phyloP scores from a whole-genome alignment of 2,113 vertebrate genomes.

The Peromyscus polionotus region DNA sequence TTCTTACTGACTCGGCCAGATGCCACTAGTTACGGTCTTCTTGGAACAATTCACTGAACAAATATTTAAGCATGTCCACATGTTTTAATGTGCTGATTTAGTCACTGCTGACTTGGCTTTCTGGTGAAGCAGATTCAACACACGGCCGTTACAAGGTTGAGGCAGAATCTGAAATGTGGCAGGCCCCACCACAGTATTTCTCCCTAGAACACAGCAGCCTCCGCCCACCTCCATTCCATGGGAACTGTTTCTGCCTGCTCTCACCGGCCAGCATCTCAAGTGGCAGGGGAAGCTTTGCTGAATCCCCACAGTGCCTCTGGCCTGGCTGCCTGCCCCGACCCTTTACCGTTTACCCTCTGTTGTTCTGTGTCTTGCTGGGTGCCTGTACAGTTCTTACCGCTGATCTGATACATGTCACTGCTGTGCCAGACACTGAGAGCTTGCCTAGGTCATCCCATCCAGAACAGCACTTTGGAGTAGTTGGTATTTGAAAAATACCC shows the following conservation, averaged over 20 bases:
- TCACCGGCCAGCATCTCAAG: neutral
- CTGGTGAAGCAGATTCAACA: neutral
- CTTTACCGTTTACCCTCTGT: neutral
- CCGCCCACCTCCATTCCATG: neutral
- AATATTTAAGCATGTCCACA: neutral
- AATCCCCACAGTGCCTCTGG: neutral
- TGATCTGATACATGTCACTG: neutral
- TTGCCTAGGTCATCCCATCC: neutral
- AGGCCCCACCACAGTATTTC: neutral
- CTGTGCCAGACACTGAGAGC: neutral
- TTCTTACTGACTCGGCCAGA: neutral
- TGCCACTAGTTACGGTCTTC: neutral
- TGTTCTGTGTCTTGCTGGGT: neutral
- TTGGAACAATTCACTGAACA: neutral
- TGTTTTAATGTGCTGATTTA: neutral
- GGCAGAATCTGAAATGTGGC: neutral
- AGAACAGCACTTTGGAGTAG: neutral
- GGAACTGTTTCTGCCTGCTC: neutral
- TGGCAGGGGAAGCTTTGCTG: neutral
- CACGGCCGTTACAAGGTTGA: neutral
- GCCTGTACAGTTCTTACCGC: neutral
- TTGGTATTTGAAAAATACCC: neutral
- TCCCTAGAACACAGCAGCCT: neutral
- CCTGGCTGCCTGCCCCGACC: neutral
- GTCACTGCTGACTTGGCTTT: constrained; percentile 2